Evolutionary conservation across 64 coral and sea anemone species (phyloP), one percentile per base, ranked within the genome.

Genomic region (Pachyseris speciosa): DNA sequence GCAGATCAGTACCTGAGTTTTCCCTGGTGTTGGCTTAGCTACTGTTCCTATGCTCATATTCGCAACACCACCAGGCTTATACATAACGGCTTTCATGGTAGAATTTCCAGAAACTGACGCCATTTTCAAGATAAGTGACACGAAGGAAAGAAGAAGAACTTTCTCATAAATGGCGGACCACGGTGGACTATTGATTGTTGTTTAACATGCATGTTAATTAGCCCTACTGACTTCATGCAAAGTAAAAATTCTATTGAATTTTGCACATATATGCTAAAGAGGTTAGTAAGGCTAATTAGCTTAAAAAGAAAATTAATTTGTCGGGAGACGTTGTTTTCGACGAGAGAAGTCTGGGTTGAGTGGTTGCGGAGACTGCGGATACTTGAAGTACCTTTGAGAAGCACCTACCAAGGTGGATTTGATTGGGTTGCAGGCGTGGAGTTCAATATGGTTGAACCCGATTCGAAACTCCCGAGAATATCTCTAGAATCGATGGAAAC

Each of bases 71-170:
- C 96, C 96, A 2, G 93, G 79, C 52, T 92, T 71, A 60, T 93
- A 87, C 11, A 93, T 86, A 27, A 98, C 86, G 43, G 96, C 96
- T 74, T 86, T 85, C 96, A 98, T 98, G 2, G 22, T 79, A 63
- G 53, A 7, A 53, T 50, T 39, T 67, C 40, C 37, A 8, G 3
- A 40, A 26, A 86, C 37, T 9, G 79, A 73, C 41, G 50, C 64
- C 10, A 95, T 85, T 9, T 31, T 4, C 1, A 34, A 33, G 36
- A 29, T 31, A 47, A 32, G 42, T 27, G 45, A 52, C 19, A 85
- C 39, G 5, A 17, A 64, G 65, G 34, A 27, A 17, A 41, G 58
- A 65, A 64, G 9, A 39, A 43, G 28, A 28, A n/a, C n/a, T n/a
- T n/a, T n/a, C n/a, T n/a, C n/a, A n/a, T n/a, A n/a, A n/a, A n/a